phyloP scores from a whole-genome alignment of 2,888 invertebrate species.

The Mimas tiliae region DNA sequence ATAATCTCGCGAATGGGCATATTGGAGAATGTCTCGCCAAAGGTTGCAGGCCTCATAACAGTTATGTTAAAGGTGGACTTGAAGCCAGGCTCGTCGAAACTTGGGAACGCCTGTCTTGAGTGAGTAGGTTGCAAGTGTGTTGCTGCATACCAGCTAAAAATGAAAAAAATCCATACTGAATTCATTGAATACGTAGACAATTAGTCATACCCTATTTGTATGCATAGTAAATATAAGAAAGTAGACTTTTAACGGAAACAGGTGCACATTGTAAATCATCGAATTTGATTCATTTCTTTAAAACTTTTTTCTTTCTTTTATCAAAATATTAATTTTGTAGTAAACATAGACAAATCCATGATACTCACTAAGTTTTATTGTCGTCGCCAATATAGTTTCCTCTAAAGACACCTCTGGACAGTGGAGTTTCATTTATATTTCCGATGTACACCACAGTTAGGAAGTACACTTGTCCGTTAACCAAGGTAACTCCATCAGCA shows the following conservation, averaged over 20 bases:
- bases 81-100: slow-evolving; percentile 92
- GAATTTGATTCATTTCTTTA: neutral
- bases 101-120: slow-evolving; percentile 91
- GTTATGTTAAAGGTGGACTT: slow-evolving; percentile 85
- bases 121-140: slow-evolving; percentile 92
- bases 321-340: too few relatives aligned
- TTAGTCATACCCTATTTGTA: neutral
- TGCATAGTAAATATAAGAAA: too few relatives aligned
- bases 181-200: neutral
- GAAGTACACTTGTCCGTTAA: slow-evolving; percentile 49
- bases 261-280: neutral
- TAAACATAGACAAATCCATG: neutral
- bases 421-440: slow-evolving; percentile 75
- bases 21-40: slow-evolving; percentile 67
- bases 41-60: slow-evolving; percentile 63
- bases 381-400: slow-evolving; percentile 63
- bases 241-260: neutral
- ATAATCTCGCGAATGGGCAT: slow-evolving; percentile 54
- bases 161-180: neutral
- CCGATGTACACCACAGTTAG: slow-evolving; percentile 65
- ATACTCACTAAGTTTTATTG: slow-evolving; percentile 63
- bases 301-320: neutral
- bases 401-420: slow-evolving; percentile 74
- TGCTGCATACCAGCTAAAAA: slow-evolving; percentile 88
- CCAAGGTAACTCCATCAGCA: slow-evolving; percentile 52